These are phyloP conservation scores for Pelodiscus sinensis DNA, from an alignment of 2,113 vertebrate genomes.

Conservation along the genomic window DNA sequence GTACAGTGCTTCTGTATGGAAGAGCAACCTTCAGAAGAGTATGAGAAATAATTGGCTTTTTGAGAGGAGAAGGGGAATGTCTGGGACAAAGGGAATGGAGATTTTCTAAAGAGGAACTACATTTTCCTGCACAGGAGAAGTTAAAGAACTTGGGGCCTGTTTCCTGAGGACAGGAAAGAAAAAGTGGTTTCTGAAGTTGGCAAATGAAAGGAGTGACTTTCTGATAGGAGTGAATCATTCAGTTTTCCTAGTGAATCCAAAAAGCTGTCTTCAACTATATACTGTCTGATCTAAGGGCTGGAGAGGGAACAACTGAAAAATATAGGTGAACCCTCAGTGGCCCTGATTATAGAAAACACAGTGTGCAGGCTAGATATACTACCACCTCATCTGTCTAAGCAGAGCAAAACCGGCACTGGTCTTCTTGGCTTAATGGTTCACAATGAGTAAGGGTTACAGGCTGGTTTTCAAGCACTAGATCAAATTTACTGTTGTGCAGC, in stretches of 20 bases:
- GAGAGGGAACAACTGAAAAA: background rate
- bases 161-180: background rate
- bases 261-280: slow-evolving; percentile 17
- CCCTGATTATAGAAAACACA: background rate
- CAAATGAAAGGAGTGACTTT: background rate
- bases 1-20: background rate
- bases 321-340: background rate
- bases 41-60: background rate
- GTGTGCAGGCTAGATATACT: background rate
- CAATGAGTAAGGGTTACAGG: background rate
- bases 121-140: background rate
- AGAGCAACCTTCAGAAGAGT: background rate
- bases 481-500: background rate
- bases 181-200: background rate
- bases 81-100: background rate
- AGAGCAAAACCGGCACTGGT: background rate
- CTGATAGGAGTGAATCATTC: background rate
- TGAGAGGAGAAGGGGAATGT: background rate
- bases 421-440: background rate
- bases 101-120: background rate
- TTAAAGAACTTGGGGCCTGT: background rate
- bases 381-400: background rate
- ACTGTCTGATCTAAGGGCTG: background rate
- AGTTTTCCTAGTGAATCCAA: background rate
- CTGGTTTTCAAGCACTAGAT: background rate